A percentile compares a stretch with the other conserved stretches of the same genome.
Evolutionary conservation across 2,888 invertebrate genomes (phyloP).

Genomic region (Apoda limacodes): DNA sequence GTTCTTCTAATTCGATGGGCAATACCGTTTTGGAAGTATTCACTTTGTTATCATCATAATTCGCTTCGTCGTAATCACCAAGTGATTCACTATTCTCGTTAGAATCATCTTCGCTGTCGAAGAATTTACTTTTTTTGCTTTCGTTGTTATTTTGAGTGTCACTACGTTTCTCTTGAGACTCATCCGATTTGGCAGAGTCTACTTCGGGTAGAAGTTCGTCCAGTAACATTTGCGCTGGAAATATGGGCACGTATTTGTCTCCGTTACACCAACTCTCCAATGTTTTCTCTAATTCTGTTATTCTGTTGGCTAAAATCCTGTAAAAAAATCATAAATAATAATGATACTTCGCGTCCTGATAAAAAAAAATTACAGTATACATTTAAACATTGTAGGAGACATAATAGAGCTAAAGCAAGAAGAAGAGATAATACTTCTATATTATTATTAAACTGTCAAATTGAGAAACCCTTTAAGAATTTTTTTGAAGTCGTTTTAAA

Average conservation of each 20-base stretch:
- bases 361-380: no score
- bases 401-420: no score
- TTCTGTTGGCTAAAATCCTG: constrained; percentile 83
- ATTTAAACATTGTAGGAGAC: no score
- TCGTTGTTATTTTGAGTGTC: constrained; percentile 25
- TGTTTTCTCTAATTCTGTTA: constrained; percentile 84
- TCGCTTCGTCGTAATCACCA: constrained; percentile 25
- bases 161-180: constrained; percentile 31
- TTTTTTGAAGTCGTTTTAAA: no score
- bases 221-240: constrained; percentile 75
- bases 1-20: constrained; percentile 70
- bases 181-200: constrained; percentile 37
- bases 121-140: constrained; percentile 31
- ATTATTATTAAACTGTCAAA: no score
- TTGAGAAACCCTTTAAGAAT: no score
- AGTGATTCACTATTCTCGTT: constrained; percentile 27
- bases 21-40: constrained; percentile 56
- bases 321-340: no score
- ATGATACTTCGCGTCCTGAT: no score
- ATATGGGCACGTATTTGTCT: constrained; percentile 60
- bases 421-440: no score
- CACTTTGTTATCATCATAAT: constrained; percentile 27
- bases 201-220: constrained; percentile 62
- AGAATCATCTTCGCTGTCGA: constrained; percentile 48
- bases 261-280: constrained; percentile 73